phyloP scores from a whole-genome alignment of 2,797 vertebrate species.

The Octomys mimax region DNA sequence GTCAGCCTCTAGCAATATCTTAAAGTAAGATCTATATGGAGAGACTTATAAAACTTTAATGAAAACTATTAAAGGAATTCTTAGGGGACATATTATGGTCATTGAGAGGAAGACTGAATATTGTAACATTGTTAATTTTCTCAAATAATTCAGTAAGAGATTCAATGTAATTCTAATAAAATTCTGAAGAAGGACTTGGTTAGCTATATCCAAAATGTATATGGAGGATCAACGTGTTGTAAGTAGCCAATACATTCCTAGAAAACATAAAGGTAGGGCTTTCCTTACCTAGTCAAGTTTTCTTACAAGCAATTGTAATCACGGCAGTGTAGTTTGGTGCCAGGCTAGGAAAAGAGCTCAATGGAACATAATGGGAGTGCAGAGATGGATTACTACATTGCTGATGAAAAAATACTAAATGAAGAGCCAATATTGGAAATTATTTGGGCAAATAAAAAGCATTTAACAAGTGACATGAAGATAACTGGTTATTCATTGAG shows the following conservation, averaged over 20 bases:
- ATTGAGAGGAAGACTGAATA: not conserved
- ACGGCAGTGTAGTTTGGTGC: not conserved
- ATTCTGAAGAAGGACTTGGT: not conserved
- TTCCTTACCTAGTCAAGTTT: not conserved
- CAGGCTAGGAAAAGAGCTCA: not conserved
- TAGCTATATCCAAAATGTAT: constrained; percentile 43
- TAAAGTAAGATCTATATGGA: constrained; percentile 15
- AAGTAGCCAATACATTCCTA: not conserved
- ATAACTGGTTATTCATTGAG: not conserved
- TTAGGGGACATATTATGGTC: not conserved
- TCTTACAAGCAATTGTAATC: not conserved
- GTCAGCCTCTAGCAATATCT: not conserved
- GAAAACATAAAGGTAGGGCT: not conserved
- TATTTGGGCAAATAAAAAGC: not conserved
- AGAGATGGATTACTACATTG: not conserved
- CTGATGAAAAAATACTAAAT: not conserved
- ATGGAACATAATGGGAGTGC: not conserved
- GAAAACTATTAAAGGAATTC: not conserved
- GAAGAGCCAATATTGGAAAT: not conserved
- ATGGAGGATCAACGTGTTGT: not conserved
- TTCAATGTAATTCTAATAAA: constrained; percentile 8
- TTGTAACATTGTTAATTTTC: constrained; percentile 29
- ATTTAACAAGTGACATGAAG: not conserved
- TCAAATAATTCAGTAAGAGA: not conserved
- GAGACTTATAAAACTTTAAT: constrained; percentile 33